Base-by-base conservation (phyloP, 2,797 vertebrate species). In the Hypotaenidia philippensis region DNA sequence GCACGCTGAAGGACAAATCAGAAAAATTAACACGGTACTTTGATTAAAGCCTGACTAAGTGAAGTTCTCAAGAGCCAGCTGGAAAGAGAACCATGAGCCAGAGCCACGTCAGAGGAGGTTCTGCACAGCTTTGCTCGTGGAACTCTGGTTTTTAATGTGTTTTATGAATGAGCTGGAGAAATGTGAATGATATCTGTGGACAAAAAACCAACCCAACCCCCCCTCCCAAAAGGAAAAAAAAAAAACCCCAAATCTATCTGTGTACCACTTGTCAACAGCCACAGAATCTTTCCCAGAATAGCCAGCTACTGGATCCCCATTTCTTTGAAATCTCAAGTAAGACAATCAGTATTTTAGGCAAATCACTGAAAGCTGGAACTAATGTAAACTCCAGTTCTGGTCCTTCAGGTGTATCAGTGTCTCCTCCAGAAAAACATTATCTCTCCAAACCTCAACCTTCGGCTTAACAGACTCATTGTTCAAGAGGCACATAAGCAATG, bases 91-190 rank as follows among this genome's bases (percentile, higher is more conserved):
- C 7, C 7, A 18, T 18, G 44, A 93, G 53, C 27, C 64, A 80
- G 78, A 65, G 27, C 16, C 2, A 0, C 45, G 40, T 68, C 56
- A 87, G 56, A 83, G 40, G 27, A 25, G 31, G 69, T 89, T 68
- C 78, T 82, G 71, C 36, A 59, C 52, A 84, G 23, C 71, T 80
- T 92, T 0, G 0, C 22, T 87, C 23, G 68, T 41, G 26, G 44
- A 83, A 53, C 9, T 29, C 11, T 14, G 18, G 9, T 79, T 87
- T 77, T 86, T 19, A 64, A 68, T 34, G 16, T 21, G 9, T 53
- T 89, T 79, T 79, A 45, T 70, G 63, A 92, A 82, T 45, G 52
- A 85, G n/a, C 40, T 83, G 68, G 53, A 89, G 75, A 91, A 87
- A 63, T 0, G 3, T 13, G 19, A 81, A 17, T 49, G 31, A 5